Evolutionary conservation across 2,888 invertebrate genomes (phyloP), one percentile per base, ranked within the genome.

Genomic region (Cylloceria caligata): DNA sequence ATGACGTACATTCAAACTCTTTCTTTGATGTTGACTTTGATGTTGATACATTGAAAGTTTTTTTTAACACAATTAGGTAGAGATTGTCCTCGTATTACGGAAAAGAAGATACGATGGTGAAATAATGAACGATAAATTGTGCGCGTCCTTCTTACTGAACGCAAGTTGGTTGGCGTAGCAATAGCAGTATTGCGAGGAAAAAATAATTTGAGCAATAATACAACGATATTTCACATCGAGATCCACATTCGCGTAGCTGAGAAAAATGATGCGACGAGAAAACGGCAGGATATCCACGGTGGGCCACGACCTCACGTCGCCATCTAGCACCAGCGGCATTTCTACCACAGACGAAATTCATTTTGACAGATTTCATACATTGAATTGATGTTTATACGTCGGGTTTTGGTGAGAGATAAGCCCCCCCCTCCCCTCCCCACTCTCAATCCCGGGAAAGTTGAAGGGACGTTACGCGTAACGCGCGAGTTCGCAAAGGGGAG

Each of bases 301-400:
- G 27, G 60, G 64, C 78, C 78, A 80, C 80, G 73, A 74, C 11
- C 83, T 85, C 86, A 83, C 85, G 83, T 83, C 67, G 52, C 52
- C 62, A 52, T 64, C 47, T 16, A 39, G 39, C 55, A 69, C n/a
- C 34, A 19, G 36, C 47, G 6, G 30, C 55, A 19, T 60, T 74
- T 81, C 85, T 62, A 64, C 88, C 88, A 89, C 45, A 62, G 52
- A 42, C 60, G 64, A 64, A 77, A 77, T 71, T 77, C 77, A 77
- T 77, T 77, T 77, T 77, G 77, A 77, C 77, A 77, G 77, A 77
- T 77, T 77, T 77, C 77, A 71, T 92, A 91, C 90, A 91, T 91
- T 89, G 91, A 92, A 92, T 92, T 92, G 92, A 92, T 92, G 91
- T 90, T 91, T 91, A 88, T 90, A 88, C 86, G 91, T 90, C 90